Conservation (phyloP, 2,113 vertebrate genomes). For the Onychostoma macrolepis region DNA sequence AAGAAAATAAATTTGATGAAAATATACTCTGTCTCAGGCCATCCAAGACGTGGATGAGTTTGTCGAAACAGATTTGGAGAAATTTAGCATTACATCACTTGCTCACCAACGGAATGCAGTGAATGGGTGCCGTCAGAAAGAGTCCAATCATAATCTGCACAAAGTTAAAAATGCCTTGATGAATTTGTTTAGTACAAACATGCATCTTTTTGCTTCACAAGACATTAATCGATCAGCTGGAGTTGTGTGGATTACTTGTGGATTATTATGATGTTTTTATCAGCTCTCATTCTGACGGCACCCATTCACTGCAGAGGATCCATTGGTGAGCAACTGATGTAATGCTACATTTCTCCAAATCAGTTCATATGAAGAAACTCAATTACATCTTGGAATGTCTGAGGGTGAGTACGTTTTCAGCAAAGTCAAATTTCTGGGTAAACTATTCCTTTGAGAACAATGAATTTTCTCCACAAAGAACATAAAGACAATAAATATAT, state of each 20-base stretch:
- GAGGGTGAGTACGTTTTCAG: neutral
- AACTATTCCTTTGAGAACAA: neutral
- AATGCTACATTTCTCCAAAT: neutral
- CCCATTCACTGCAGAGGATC: neutral
- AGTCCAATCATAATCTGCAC: neutral
- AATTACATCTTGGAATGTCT: neutral
- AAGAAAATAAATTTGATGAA: neutral
- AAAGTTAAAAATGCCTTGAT: neutral
- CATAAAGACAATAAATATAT: slow-evolving; percentile 21
- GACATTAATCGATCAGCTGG: neutral
- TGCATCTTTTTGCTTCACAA: neutral
- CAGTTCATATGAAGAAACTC: neutral
- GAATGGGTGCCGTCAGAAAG: neutral
- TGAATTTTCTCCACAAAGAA: slow-evolving; percentile 16
- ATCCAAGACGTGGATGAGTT: neutral
- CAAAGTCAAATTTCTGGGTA: neutral
- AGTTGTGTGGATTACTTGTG: neutral
- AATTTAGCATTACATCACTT: too few relatives aligned
- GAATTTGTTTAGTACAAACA: neutral
- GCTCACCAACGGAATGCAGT: neutral
- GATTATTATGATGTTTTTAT: neutral
- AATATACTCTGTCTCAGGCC: neutral
- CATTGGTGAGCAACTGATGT: neutral
- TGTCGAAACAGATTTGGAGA: too few relatives aligned
- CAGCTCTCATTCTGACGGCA: neutral